A percentile compares a stretch with the other conserved stretches of the same genome.
Conservation (phyloP, 2,113 vertebrate genomes). For the Nycticorax nycticorax region DNA sequence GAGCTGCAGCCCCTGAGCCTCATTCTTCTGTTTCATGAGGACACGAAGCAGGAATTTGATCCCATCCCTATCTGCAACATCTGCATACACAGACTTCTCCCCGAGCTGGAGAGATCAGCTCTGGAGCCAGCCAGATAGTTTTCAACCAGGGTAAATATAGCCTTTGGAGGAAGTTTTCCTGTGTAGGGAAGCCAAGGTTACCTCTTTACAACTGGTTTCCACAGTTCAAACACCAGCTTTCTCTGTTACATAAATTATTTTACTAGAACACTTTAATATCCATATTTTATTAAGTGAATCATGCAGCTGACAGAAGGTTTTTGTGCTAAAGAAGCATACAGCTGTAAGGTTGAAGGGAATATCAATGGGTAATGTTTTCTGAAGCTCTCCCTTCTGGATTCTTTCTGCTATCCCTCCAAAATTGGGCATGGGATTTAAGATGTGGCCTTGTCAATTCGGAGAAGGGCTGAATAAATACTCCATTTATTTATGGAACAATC, state of each 20-base stretch:
- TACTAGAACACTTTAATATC: conserved; percentile 61
- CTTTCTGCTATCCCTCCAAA: neutral
- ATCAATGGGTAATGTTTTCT: neutral
- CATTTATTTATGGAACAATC: neutral
- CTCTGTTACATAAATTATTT: conserved; percentile 65
- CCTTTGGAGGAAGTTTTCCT: conserved; percentile 58
- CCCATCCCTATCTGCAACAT: conserved; percentile 55
- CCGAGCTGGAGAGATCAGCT: neutral
- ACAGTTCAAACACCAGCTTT: conserved; percentile 58
- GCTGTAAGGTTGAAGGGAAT: conserved; percentile 30
- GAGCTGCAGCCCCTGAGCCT: neutral
- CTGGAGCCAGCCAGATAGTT: conserved; percentile 37
- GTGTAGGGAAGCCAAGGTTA: conserved; percentile 50
- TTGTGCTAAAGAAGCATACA: conserved; percentile 29
- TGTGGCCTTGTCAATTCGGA: neutral
- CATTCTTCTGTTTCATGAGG: conserved; percentile 12
- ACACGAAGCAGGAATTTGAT: conserved; percentile 21
- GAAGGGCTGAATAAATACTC: conserved; percentile 1
- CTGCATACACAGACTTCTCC: conserved; percentile 40
- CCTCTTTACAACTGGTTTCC: conserved; percentile 60
- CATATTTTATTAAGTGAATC: conserved; percentile 62
- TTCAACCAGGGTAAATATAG: conserved; percentile 62
- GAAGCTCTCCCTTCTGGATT: neutral
- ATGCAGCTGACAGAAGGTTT: conserved; percentile 47
- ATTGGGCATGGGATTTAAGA: neutral